phyloP scores from a whole-genome alignment of 2,888 invertebrate genomes.

The Melanotus villosus region DNA sequence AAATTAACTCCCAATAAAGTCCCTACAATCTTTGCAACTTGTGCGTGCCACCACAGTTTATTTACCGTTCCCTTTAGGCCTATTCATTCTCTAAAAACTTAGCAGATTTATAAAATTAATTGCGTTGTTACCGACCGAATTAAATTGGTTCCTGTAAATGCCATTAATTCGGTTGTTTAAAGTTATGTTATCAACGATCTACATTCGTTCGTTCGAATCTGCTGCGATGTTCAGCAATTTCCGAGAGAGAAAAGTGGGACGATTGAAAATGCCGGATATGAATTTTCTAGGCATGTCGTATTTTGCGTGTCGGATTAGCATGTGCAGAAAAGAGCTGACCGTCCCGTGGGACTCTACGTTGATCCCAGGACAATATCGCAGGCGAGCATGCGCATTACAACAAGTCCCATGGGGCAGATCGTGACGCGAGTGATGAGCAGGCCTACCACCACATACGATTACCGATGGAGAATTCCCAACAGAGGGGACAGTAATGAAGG shows the following conservation, averaged over 20 bases:
- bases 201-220: no score
- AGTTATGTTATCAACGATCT: background rate
- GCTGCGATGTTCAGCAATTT: background rate
- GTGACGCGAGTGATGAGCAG: conserved; percentile 63
- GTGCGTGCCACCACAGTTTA: conserved; percentile 54
- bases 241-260: background rate
- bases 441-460: conserved; percentile 60
- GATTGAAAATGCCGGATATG: background rate
- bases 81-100: conserved; percentile 56
- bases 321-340: conserved; percentile 45
- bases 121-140: background rate
- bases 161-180: conserved; percentile 10
- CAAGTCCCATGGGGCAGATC: conserved; percentile 61
- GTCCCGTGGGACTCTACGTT: conserved; percentile 54
- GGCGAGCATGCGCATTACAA: conserved; percentile 59
- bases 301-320: conserved; percentile 33
- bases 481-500: conserved; percentile 47
- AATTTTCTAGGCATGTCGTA: conserved; percentile 10
- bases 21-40: conserved; percentile 53
- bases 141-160: conserved; percentile 1
- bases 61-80: conserved; percentile 57
- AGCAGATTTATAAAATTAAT: conserved; percentile 43
- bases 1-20: conserved; percentile 60
- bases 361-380: conserved; percentile 58
- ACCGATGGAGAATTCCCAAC: conserved; percentile 49